Percentiles rank a stretch among this genome's conserved stretches.
phyloP scores from a whole-genome alignment of 1,140 invertebrate genomes.

The Drosophila ananassae region DNA sequence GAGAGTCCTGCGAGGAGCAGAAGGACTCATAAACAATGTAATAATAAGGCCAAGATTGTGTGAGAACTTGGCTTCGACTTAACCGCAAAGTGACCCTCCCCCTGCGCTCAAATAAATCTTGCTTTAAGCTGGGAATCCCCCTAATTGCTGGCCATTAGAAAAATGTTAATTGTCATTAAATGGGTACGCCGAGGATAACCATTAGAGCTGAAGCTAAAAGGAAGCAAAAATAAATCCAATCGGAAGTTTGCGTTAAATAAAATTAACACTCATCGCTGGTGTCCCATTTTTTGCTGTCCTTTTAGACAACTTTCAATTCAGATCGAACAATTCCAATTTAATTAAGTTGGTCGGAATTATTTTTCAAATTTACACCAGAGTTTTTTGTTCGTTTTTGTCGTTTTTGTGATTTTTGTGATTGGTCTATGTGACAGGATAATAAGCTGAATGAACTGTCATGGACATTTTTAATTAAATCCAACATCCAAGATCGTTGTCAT shows the following conservation, averaged over 20 bases:
- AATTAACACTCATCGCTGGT: slow-evolving; percentile 24
- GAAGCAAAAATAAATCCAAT: slow-evolving; percentile 4
- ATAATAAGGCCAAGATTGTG: slow-evolving; percentile 74
- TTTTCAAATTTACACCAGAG: slow-evolving; percentile 21
- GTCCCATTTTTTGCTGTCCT: slow-evolving; percentile 8
- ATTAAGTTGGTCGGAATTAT: slow-evolving; percentile 43
- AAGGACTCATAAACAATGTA: slow-evolving; percentile 79
- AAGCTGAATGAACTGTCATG: slow-evolving; percentile 43
- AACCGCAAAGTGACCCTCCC: slow-evolving; percentile 26
- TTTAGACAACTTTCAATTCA: slow-evolving; percentile 32
- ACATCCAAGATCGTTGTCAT: slow-evolving; percentile 31
- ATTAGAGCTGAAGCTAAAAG: neutral
- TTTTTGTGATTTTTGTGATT: neutral
- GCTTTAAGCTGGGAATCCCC: slow-evolving; percentile 59
- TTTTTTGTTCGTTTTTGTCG: slow-evolving; percentile 1
- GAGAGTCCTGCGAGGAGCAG: slow-evolving; percentile 23
- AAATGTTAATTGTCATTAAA: slow-evolving; percentile 77
- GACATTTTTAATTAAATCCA: slow-evolving; percentile 75
- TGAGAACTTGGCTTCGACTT: slow-evolving; percentile 54
- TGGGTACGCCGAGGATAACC: slow-evolving; percentile 4
- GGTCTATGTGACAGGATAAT: slow-evolving; percentile 34
- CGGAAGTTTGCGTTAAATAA: slow-evolving; percentile 14
- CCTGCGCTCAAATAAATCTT: slow-evolving; percentile 63
- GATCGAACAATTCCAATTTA: slow-evolving; percentile 45
- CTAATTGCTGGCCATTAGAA: slow-evolving; percentile 75